Evolutionary conservation across 1,140 invertebrate species (phyloP).

Genomic region (Magallana angulata): DNA sequence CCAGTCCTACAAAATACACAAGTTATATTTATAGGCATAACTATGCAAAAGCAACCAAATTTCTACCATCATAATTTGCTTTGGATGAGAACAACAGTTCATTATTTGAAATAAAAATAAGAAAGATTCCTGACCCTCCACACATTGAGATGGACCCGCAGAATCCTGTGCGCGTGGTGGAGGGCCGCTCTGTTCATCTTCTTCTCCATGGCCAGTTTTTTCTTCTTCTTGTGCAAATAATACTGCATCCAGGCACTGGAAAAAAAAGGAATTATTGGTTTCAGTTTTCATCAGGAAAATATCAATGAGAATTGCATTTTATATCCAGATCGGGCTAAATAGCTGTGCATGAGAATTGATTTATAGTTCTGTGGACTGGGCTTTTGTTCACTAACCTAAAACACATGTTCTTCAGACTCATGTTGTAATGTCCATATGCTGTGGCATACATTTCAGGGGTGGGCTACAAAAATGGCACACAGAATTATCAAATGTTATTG

Average conservation of each 20-base stretch:
- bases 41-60: no score
- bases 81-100: not conserved
- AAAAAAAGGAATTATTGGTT: not conserved
- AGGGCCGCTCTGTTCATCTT: constrained; percentile 67
- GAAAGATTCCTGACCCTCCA: constrained; percentile 66
- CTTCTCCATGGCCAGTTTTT: constrained; percentile 59
- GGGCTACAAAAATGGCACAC: constrained; percentile 65
- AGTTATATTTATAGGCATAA: not conserved
- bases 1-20: constrained; percentile 69
- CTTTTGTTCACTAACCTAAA: constrained; percentile 67
- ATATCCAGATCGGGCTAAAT: no score
- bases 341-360: no score
- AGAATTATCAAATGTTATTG: not conserved
- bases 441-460: constrained; percentile 75
- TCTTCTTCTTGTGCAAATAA: constrained; percentile 67
- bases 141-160: constrained; percentile 65
- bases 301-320: no score
- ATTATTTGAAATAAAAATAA: not conserved
- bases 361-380: no score
- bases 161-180: constrained; percentile 67
- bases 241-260: constrained; percentile 74
- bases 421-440: constrained; percentile 76
- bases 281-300: no score
- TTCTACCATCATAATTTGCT: not conserved
- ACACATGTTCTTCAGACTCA: constrained; percentile 71